These are phyloP conservation scores for Anagrus nilaparvatae DNA, from an alignment of 1,140 invertebrate species.

Conservation along the genomic window DNA sequence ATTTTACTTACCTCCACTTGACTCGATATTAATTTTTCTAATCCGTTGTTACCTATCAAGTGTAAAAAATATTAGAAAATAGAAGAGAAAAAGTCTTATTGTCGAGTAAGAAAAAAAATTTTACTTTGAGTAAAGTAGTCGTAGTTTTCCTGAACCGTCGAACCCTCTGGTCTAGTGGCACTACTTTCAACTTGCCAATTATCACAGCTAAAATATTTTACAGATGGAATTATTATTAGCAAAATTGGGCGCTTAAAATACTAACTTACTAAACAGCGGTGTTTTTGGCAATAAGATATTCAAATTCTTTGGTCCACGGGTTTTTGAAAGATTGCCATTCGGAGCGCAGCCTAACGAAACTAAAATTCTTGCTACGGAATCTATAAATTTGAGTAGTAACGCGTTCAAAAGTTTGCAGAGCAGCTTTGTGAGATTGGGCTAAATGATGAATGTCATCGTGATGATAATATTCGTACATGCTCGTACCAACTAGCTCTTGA, in stretches of 20 bases:
- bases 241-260: not conserved
- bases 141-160: constrained; percentile 44
- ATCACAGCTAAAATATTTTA: constrained; percentile 43
- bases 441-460: constrained; percentile 72
- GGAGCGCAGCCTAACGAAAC: constrained; percentile 63
- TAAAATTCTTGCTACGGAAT: constrained; percentile 68
- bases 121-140: constrained; percentile 51
- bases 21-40: constrained; percentile 58
- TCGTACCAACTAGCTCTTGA: constrained; percentile 85
- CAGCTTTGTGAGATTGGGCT: constrained; percentile 75
- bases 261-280: constrained; percentile 54
- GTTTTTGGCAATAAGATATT: constrained; percentile 80
- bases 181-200: constrained; percentile 43
- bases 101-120: no score
- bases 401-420: constrained; percentile 53
- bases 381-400: constrained; percentile 64
- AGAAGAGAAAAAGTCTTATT: no score
- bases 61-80: no score
- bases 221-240: not conserved
- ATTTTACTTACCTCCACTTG: constrained; percentile 73
- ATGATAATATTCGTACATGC: constrained; percentile 88
- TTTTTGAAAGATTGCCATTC: constrained; percentile 82
- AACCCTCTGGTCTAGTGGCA: constrained; percentile 37
- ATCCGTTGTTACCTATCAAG: constrained; percentile 45
- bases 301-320: constrained; percentile 87